Evolutionary conservation across 37 sponge, comb jelly and placozoan species (phyloP), one percentile per base, ranked within the genome.

Genomic region (Theonella swinhoei): DNA sequence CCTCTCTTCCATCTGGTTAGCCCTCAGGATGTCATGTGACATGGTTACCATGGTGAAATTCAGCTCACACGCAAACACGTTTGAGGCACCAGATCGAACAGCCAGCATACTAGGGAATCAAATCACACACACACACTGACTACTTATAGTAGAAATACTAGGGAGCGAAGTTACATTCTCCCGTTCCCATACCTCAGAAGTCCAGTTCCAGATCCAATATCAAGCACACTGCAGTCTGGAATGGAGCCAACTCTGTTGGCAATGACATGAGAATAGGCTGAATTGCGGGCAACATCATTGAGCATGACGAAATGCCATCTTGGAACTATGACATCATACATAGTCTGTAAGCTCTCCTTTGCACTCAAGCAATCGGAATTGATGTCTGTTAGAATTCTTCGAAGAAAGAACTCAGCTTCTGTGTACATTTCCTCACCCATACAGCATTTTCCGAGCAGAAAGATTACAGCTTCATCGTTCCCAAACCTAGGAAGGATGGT

Each of bases 121-220:
- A 47, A 47, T 17, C 11, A 47, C 7, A 47, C 11, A 47, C n/a
- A n/a, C n/a, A n/a, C n/a, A n/a, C n/a, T n/a, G n/a, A n/a, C n/a
- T n/a, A n/a, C n/a, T n/a, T n/a, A n/a, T n/a, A n/a, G n/a, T n/a
- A n/a, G n/a, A n/a, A n/a, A n/a, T n/a, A n/a, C n/a, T n/a, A n/a
- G n/a, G n/a, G n/a, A n/a, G n/a, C n/a, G n/a, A n/a, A n/a, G n/a
- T n/a, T n/a, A n/a, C n/a, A n/a, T n/a, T n/a, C n/a, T n/a, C n/a
- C n/a, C n/a, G n/a, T n/a, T n/a, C n/a, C n/a, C 62, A 2, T 71
- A 92, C 93, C 93, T 92, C 72, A 92, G 66, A 59, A 92, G 77
- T n/a, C 89, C 93, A 20, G 89, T 89, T 62, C 93, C 93, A 43
- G 89, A 80, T 34, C 93, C 93, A 68, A 92, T 88, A 59, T 92